A percentile compares a stretch with the other conserved stretches of the same genome.
phyloP scores from a whole-genome alignment of 2,888 invertebrate species.

The Hirtodrosophila alboralis region DNA sequence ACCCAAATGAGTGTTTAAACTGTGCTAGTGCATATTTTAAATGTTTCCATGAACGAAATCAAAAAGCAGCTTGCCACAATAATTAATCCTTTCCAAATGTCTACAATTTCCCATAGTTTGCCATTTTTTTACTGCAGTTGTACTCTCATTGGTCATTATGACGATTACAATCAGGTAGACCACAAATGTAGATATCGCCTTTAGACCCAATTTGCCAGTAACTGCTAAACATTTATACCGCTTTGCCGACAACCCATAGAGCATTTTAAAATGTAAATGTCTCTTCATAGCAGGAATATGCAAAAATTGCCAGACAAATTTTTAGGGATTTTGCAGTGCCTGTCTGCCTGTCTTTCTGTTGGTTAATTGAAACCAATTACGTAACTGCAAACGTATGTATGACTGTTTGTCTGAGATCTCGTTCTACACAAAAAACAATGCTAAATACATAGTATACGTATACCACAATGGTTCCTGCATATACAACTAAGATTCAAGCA shows the following conservation, averaged over 20 bases:
- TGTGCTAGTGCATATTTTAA: too few relatives aligned
- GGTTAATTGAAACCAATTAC: conserved; percentile 68
- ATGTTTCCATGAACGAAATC: conserved; percentile 1
- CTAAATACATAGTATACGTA: too few relatives aligned
- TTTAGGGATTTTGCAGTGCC: neutral
- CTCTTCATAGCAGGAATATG: conserved; percentile 6
- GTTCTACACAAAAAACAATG: conserved; percentile 19
- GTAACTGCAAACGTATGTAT: conserved; percentile 47
- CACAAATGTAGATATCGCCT: conserved; percentile 12
- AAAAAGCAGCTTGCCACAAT: conserved; percentile 9
- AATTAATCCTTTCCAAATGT: neutral
- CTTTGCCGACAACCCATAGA: conserved; percentile 6
- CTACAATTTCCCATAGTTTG: neutral
- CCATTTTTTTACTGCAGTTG: conserved; percentile 5
- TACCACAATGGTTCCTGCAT: conserved; percentile 42
- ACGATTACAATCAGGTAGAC: conserved; percentile 1
- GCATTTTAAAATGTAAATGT: conserved; percentile 40
- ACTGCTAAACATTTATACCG: conserved; percentile 26
- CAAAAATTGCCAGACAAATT: conserved; percentile 27
- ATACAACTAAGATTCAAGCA: conserved; percentile 22
- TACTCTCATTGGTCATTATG: conserved; percentile 7
- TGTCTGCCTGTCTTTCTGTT: conserved; percentile 24
- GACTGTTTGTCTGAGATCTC: conserved; percentile 23
- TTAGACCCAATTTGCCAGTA: conserved; percentile 28
- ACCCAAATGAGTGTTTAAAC: too few relatives aligned